phyloP scores from a whole-genome alignment of 2,797 vertebrate species.

The Tokudaia tokunoshimensis region DNA sequence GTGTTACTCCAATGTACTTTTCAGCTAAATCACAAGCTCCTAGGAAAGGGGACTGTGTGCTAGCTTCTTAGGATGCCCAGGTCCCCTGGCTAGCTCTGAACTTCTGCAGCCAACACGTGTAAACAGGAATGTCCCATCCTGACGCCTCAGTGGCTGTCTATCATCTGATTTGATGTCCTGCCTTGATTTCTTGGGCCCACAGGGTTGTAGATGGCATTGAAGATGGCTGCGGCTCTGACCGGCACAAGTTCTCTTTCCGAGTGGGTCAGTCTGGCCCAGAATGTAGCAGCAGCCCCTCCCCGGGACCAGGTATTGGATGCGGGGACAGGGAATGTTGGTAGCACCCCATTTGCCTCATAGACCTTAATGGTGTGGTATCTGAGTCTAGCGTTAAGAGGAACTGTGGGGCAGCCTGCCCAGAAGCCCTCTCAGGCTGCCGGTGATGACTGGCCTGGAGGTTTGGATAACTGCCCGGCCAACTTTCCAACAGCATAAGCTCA shows the following conservation, averaged over 20 bases:
- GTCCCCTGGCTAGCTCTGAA: neutral
- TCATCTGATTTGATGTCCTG: constrained; percentile 5
- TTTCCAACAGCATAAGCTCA: neutral
- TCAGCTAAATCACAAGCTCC: neutral
- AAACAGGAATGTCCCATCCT: neutral
- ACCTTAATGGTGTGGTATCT: neutral
- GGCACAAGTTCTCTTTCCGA: constrained; percentile 86
- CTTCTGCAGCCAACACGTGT: neutral
- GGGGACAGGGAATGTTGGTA: neutral
- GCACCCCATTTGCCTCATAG: neutral
- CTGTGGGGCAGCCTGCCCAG: neutral
- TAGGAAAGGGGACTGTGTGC: neutral
- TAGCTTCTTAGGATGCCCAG: neutral
- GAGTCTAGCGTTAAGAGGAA: neutral
- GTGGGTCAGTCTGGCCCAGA: constrained; percentile 77
- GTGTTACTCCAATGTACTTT: neutral
- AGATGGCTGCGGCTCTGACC: constrained; percentile 83
- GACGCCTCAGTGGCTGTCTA: neutral
- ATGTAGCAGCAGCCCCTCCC: constrained; percentile 84
- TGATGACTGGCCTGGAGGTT: neutral
- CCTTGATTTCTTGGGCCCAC: constrained; percentile 22
- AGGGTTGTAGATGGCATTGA: constrained; percentile 88
- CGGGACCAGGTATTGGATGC: constrained; percentile 82
- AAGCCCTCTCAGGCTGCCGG: neutral
- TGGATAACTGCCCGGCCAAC: neutral